Percentiles rank a stretch among this genome's conserved stretches.
Evolutionary conservation across 64 coral and sea anemone genomes (phyloP).

Genomic region (Trachythela sp.): DNA sequence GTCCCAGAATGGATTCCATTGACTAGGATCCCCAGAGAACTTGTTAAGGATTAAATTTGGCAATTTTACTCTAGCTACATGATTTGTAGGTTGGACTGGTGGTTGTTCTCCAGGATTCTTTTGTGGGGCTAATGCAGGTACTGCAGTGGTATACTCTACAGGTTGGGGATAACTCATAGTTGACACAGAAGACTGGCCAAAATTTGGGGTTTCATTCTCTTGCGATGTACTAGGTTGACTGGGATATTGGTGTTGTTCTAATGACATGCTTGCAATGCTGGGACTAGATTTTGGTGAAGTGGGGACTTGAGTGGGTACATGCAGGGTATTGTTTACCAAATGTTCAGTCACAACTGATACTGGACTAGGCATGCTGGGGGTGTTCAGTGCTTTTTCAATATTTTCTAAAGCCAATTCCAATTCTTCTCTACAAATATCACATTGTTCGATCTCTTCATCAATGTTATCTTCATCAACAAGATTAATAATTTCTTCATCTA

Average conservation of each 20-base stretch:
- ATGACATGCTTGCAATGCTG: not conserved
- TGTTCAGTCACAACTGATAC: not conserved
- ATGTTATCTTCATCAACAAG: constrained; percentile 12
- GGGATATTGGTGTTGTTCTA: no score
- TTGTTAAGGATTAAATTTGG: constrained; percentile 45
- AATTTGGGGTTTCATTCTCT: not conserved
- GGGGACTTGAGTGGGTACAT: not conserved
- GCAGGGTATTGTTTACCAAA: not conserved
- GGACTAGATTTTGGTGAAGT: not conserved
- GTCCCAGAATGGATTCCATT: constrained; percentile 64
- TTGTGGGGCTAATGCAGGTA: not conserved
- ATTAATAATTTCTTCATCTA: not conserved
- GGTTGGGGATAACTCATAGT: not conserved
- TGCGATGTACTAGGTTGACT: not conserved
- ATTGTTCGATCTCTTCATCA: not conserved
- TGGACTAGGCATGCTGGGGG: not conserved
- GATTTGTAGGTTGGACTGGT: not conserved
- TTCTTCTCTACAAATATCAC: constrained; percentile 17
- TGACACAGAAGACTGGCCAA: not conserved
- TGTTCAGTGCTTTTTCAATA: not conserved
- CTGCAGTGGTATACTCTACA: not conserved
- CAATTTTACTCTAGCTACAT: constrained; percentile 29
- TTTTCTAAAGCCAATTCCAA: not conserved
- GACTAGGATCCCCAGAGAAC: constrained; percentile 45
- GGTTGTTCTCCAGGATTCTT: not conserved